Percentiles rank a stretch among this genome's conserved stretches.
Conservation (phyloP, 2,797 vertebrate species). For the Parauchenoglanis punctatus region DNA sequence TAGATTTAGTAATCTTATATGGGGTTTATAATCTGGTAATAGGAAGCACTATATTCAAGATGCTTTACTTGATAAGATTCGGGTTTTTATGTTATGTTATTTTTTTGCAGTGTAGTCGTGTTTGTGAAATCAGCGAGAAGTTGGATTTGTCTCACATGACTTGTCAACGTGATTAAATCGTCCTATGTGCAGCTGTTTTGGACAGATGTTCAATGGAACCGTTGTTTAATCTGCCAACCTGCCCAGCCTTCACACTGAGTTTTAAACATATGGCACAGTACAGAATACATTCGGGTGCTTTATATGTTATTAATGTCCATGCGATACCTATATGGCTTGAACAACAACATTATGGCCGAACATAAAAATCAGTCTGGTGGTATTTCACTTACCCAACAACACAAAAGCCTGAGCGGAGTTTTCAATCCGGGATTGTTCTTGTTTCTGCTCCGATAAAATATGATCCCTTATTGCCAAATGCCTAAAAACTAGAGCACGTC, state of each 20-base stretch:
- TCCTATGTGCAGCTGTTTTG: background rate
- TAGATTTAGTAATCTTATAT: no score
- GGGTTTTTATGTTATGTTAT: no score
- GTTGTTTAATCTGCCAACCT: background rate
- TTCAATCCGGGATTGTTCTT: background rate
- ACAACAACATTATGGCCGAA: background rate
- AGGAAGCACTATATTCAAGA: no score
- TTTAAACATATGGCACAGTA: background rate
- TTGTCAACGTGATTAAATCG: background rate
- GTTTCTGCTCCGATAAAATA: background rate
- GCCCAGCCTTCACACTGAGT: background rate
- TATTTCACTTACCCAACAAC: slow-evolving; percentile 14
- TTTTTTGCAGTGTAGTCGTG: background rate
- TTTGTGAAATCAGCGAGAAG: background rate
- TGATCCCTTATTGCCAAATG: background rate
- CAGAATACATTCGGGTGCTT: background rate
- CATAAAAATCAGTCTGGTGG: background rate
- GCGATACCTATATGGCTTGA: background rate
- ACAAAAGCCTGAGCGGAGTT: no score
- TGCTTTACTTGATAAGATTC: no score
- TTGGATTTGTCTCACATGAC: background rate
- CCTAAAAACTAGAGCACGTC: background rate
- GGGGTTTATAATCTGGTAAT: no score
- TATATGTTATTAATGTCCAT: background rate
- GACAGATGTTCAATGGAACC: background rate